Evolutionary conservation across 2,797 vertebrate species (phyloP), one percentile per base, ranked within the genome.

Genomic region (Fundulus diaphanus): DNA sequence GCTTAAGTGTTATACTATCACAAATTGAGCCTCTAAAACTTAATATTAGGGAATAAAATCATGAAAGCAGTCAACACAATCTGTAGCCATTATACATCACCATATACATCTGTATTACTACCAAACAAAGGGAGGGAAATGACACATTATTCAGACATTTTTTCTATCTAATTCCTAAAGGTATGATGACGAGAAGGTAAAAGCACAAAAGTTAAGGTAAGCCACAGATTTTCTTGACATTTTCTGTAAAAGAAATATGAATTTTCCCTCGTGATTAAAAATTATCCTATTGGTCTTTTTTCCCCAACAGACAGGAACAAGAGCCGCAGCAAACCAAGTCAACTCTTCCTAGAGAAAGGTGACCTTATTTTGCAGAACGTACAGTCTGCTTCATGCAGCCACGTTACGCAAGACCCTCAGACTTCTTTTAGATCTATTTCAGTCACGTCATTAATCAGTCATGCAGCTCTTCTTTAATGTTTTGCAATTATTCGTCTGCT

Each of bases 161-260:
- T 11, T 72, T 79, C 82, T n/a, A 63, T 5, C 37, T 76, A n/a
- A 66, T 76, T 77, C 66, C 72, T 72, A 6, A 82, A 99, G 98
- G 72, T 99, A 95, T 0, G 97, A 99, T 40, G 96, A 99, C 5
- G 97, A 99, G 85, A 96, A 97, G 87, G 92, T 96, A 75, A 96
- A 93, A 92, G 90, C 94, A 70, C 96, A 96, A 54, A 97, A 91
- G 82, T 96, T 97, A 91, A 97, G 96, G 97, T 97, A 85, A 87
- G 88, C 22, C 12, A 11, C 2, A 49, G 1, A 7, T 72, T 52
- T 70, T 29, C 3, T 27, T 59, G 15, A 8, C 0, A 66, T 70
- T 71, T 40, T 5, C 24, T 24, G 33, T 24, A 1, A 70, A 49
- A 46, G 9, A 66, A 44, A 20, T 7, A 1, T 13, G 4, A 1